Evolutionary conservation across 2,113 vertebrate species (phyloP).

Genomic region (Nyctereutes procyonoides): DNA sequence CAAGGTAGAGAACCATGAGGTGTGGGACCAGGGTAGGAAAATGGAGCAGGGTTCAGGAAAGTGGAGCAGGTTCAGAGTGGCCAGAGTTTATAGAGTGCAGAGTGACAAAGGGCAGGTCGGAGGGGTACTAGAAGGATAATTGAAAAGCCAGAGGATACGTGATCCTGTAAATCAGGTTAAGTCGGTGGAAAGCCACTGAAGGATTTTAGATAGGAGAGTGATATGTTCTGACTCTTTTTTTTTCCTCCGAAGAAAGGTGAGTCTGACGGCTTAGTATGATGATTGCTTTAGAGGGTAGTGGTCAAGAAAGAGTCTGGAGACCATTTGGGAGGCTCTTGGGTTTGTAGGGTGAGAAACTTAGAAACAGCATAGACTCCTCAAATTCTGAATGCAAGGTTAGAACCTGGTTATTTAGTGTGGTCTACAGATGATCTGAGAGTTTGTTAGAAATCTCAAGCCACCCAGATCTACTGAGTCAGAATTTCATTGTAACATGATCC

Average conservation of each 20-base stretch:
- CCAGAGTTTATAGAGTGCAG: background rate
- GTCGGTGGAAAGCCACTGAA: background rate
- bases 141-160: background rate
- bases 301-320: background rate
- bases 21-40: background rate
- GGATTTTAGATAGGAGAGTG: background rate
- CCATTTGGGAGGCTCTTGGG: background rate
- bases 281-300: background rate
- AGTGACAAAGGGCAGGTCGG: background rate
- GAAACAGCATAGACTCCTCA: background rate
- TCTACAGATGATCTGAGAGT: background rate
- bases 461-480: background rate
- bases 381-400: background rate
- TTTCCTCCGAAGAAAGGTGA: background rate
- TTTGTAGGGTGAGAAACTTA: constrained; percentile 2
- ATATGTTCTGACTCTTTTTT: background rate
- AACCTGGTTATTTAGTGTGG: background rate
- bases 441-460: background rate
- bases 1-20: background rate
- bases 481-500: background rate
- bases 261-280: background rate
- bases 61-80: background rate
- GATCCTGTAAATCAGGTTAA: background rate
- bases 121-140: background rate
- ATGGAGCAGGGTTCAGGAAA: background rate